Evolutionary conservation across 2,113 vertebrate species (phyloP).

Genomic region (Stegastes partitus): DNA sequence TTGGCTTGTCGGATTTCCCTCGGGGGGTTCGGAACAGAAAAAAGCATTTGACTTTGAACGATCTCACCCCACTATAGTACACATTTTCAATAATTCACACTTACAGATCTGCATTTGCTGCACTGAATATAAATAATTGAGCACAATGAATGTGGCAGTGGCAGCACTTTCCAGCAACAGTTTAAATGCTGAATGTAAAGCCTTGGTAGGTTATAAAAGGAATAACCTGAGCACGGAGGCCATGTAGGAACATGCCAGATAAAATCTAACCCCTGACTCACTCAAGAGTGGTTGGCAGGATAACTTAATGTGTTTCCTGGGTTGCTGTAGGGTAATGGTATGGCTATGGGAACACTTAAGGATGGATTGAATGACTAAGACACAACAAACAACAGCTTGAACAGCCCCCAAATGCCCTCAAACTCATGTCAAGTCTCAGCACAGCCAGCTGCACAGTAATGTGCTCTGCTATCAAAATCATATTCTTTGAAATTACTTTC

Average conservation of each 20-base stretch:
- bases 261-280: conserved; percentile 29
- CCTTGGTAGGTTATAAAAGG: neutral
- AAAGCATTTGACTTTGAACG: conserved; percentile 73
- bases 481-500: conserved; percentile 33
- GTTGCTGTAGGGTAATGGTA: conserved; percentile 43
- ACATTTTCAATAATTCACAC: conserved; percentile 81
- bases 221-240: conserved; percentile 1
- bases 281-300: conserved; percentile 25
- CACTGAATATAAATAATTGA: conserved; percentile 74
- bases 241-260: conserved; percentile 4
- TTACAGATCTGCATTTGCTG: conserved; percentile 77
- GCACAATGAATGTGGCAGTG: conserved; percentile 23
- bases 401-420: conserved; percentile 33
- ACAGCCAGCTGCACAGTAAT: conserved; percentile 30
- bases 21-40: conserved; percentile 50
- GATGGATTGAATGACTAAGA: conserved; percentile 55
- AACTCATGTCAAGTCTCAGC: conserved; percentile 36
- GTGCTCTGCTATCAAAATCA: conserved; percentile 14
- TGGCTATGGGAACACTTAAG: conserved; percentile 38
- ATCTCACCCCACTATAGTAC: conserved; percentile 66
- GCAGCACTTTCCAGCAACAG: conserved; percentile 59
- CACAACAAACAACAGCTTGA: conserved; percentile 40
- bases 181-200: conserved; percentile 41
- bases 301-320: conserved; percentile 26
- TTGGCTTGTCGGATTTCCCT: conserved; percentile 63